These are phyloP conservation scores for Donacobius atricapilla DNA, from an alignment of 2,113 vertebrate species.

Conservation along the genomic window DNA sequence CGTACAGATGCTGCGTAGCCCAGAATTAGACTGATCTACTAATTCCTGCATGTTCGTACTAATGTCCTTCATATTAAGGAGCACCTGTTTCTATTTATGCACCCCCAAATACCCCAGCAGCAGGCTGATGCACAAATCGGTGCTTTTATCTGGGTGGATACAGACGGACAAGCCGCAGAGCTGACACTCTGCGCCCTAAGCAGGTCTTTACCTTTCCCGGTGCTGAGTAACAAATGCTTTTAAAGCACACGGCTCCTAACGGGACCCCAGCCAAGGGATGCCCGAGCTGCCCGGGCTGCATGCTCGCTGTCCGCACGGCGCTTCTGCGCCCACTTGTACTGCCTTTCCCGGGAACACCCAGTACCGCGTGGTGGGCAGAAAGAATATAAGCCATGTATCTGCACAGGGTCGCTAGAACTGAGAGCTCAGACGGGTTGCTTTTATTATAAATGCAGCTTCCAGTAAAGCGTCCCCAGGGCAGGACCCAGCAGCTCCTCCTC, in stretches of 20 bases:
- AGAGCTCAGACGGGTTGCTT: rapidly evolving
- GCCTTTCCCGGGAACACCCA: rapidly evolving
- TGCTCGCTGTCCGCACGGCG: rapidly evolving
- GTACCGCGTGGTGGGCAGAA: rapidly evolving
- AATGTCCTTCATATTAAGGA: background rate
- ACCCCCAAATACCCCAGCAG: background rate
- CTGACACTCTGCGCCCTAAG: background rate
- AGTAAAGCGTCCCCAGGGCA: background rate
- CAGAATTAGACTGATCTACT: background rate
- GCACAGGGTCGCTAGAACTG: background rate
- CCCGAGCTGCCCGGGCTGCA: rapidly evolving
- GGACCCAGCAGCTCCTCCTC: background rate
- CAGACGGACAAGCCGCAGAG: rapidly evolving
- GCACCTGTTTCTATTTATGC: background rate
- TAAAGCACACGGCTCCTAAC: background rate
- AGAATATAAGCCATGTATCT: no score
- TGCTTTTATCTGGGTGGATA: background rate
- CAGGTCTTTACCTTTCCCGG: background rate
- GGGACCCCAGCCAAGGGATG: no score
- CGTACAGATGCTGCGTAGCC: no score
- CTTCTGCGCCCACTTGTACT: rapidly evolving
- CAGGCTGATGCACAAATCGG: rapidly evolving
- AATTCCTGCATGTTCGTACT: background rate
- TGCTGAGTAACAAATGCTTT: background rate
- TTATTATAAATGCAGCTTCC: rapidly evolving